These are phyloP conservation scores for Trichomycterus rosablanca DNA, from an alignment of 2,113 vertebrate species.

Conservation along the genomic window DNA sequence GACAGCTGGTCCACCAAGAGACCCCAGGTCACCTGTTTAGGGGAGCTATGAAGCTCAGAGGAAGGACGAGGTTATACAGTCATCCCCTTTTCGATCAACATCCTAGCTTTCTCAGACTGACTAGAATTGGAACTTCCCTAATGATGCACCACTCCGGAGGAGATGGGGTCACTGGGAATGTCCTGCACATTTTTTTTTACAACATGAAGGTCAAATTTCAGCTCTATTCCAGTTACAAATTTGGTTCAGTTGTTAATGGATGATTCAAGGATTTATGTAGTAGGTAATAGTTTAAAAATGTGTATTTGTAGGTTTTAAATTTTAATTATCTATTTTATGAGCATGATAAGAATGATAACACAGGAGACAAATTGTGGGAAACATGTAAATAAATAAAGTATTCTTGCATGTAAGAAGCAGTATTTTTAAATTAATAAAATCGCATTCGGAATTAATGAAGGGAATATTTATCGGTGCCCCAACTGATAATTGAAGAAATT, in stretches of 20 bases:
- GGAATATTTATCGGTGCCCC: no score
- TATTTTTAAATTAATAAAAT: no score
- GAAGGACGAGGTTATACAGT: constrained; percentile 57
- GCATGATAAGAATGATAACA: no score
- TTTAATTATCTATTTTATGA: no score
- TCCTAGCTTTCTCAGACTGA: constrained; percentile 30
- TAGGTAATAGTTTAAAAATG: no score
- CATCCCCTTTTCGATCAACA: constrained; percentile 22
- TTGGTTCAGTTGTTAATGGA: no score
- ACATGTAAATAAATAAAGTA: no score
- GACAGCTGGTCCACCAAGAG: constrained; percentile 61
- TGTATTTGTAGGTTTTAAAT: constrained; percentile 2
- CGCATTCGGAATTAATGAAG: no score
- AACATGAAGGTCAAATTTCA: constrained; percentile 21
- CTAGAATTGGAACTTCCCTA: constrained; percentile 13
- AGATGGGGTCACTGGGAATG: constrained; percentile 31
- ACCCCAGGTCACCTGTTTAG: constrained; percentile 45
- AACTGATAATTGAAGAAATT: no score
- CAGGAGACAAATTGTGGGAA: no score
- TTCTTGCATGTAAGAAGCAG: no score
- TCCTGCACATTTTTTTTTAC: constrained; percentile 18
- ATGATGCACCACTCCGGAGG: constrained; percentile 1
- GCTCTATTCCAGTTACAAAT: constrained; percentile 16
- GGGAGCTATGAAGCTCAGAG: constrained; percentile 49
- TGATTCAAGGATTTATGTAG: no score